Evolutionary conservation across 2,888 invertebrate species (phyloP), one percentile per base, ranked within the genome.

Genomic region (Helicoverpa assulta): DNA sequence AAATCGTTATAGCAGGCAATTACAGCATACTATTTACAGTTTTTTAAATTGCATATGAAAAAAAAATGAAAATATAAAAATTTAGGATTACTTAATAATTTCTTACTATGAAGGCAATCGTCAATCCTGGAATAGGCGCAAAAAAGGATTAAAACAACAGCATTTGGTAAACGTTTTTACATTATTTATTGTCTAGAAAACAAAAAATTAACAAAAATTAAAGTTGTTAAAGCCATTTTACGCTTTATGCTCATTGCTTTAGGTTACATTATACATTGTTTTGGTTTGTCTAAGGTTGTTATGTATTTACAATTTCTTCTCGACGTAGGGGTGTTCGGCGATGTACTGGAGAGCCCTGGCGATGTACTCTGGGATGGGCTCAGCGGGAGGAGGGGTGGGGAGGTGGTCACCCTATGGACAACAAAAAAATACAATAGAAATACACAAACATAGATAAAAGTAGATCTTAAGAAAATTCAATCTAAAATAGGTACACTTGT

Each of bases 311-410:
- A 14, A 0, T 53, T 84, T 81, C 73, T 83, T 79, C 63, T 87
- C 88, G 5, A 37, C 55, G 84, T 90, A 92, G 55, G 96, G 96
- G 90, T 96, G 95, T 8, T 91, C 88, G 16, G 85, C 86, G 86
- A 94, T 96, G 86, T 92, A 96, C 65, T 92, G 93, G 50, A 96
- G 75, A 54, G 96, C 85, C 50, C 92, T 91, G 14, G 86, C 71
- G 77, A 96, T 94, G 84, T 94, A 92, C 0, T 94, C 96, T 5
- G 96, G 96, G 63, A 95, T 91, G 26, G 95, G 91, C 18, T 91
- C 85, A 1, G 96, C 85, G 7, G 93, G 86, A 14, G 92, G 92
- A 1, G 92, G 73, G 19, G 91, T 91, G 54, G 93, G 92, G 2
- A 93, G 87, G 68, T 90, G 89, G 16, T 58, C 84, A 76, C 89